phyloP scores from a whole-genome alignment of 1,140 invertebrate genomes.

The Leptinotarsa texana region DNA sequence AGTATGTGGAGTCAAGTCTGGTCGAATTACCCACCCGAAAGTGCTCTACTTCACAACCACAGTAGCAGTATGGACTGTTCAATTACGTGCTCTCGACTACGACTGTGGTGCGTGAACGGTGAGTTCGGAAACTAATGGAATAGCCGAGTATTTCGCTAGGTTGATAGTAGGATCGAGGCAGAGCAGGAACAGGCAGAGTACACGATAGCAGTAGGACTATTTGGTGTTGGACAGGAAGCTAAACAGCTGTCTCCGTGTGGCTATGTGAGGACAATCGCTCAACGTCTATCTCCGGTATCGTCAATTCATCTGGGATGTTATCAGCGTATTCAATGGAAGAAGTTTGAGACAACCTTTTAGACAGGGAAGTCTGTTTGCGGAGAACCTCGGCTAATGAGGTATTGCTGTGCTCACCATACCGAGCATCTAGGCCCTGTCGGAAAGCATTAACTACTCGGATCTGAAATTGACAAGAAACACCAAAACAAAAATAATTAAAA shows the following conservation, averaged over 20 bases:
- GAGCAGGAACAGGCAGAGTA: constrained; percentile 25
- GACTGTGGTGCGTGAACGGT: constrained; percentile 18
- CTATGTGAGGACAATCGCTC: constrained; percentile 88
- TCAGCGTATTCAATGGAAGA: constrained; percentile 91
- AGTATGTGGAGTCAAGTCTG: constrained; percentile 12
- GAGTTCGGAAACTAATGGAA: constrained; percentile 17
- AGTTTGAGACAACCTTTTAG: constrained; percentile 86
- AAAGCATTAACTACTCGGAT: constrained; percentile 99
- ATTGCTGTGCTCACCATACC: constrained; percentile 88
- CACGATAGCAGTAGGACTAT: constrained; percentile 29
- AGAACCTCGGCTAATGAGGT: constrained; percentile 86
- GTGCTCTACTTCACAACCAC: constrained; percentile 18
- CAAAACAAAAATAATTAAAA: constrained; percentile 57
- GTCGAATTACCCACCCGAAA: constrained; percentile 15
- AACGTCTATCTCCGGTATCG: constrained; percentile 86
- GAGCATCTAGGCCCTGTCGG: constrained; percentile 95
- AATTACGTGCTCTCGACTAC: constrained; percentile 36
- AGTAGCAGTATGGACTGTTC: constrained; percentile 44
- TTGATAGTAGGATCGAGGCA: constrained; percentile 22
- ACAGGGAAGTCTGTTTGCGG: constrained; percentile 87
- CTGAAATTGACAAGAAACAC: constrained; percentile 68
- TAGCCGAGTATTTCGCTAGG: neutral
- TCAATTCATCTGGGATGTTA: constrained; percentile 83
- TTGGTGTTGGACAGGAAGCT: constrained; percentile 56
- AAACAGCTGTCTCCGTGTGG: constrained; percentile 91